Conservation (phyloP, 2,888 invertebrate genomes). For the Muscina levida region DNA sequence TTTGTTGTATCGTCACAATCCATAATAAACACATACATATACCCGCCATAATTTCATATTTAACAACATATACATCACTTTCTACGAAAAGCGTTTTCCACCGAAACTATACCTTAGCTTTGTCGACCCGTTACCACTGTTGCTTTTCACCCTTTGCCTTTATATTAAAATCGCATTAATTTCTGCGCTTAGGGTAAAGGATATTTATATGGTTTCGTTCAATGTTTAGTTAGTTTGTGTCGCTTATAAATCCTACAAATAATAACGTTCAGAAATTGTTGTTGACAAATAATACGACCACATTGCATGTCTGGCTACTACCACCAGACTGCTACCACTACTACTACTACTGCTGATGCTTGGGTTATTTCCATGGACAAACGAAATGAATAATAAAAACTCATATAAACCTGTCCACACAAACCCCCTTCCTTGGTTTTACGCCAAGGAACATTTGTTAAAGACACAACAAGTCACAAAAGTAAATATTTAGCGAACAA, state of each 20-base stretch:
- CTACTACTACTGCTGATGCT: background rate
- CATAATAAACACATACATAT: too few species aligned
- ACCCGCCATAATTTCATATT: too few species aligned
- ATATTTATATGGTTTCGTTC: conserved; percentile 20
- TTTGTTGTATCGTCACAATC: too few species aligned
- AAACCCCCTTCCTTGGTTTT: background rate
- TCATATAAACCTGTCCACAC: conserved; percentile 4
- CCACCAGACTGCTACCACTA: background rate
- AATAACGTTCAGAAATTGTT: conserved; percentile 2
- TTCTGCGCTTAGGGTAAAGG: background rate
- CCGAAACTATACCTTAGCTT: too few species aligned
- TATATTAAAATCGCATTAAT: conserved; percentile 21
- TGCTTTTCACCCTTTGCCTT: background rate
- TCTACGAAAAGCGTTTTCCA: too few species aligned
- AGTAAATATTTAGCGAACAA: background rate
- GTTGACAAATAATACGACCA: conserved; percentile 34
- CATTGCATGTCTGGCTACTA: conserved; percentile 22
- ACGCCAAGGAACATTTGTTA: background rate
- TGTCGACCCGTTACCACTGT: too few species aligned
- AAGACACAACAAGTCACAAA: background rate
- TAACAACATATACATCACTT: too few species aligned
- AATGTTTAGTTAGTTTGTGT: conserved; percentile 1
- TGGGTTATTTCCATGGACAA: background rate
- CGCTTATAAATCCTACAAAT: conserved; percentile 5
- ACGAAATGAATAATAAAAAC: conserved; percentile 1